phyloP scores from a whole-genome alignment of 2,113 vertebrate species.

The Halichoeres trimaculatus region DNA sequence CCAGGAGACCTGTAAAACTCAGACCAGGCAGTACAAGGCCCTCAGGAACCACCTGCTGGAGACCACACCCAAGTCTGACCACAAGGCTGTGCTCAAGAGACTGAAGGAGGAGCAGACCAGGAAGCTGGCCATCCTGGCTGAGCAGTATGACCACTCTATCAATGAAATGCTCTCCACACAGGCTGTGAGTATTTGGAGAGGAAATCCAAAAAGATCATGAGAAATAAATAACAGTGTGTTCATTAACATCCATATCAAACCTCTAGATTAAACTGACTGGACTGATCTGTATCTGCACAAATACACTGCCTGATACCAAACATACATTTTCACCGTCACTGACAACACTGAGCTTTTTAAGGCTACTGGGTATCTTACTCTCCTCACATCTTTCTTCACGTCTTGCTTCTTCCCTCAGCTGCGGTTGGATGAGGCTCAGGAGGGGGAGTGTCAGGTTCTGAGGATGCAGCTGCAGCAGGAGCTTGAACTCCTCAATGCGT shows the following conservation, averaged over 20 bases:
- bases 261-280: too few relatives aligned
- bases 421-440: slow-evolving; percentile 83
- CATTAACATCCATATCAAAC: too few relatives aligned
- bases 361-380: not conserved
- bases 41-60: slow-evolving; percentile 97
- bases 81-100: slow-evolving; percentile 98
- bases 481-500: slow-evolving; percentile 84
- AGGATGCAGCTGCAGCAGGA: slow-evolving; percentile 85
- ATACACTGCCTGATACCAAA: too few relatives aligned
- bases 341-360: not conserved
- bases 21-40: slow-evolving; percentile 98
- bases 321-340: too few relatives aligned
- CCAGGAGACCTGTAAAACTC: slow-evolving; percentile 98
- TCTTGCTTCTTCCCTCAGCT: slow-evolving; percentile 65
- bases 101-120: slow-evolving; percentile 99
- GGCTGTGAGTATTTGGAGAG: slow-evolving; percentile 87
- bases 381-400: not conserved
- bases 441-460: slow-evolving; percentile 82
- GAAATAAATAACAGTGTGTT: too few relatives aligned
- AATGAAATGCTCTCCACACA: slow-evolving; percentile 99
- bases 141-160: slow-evolving; percentile 99
- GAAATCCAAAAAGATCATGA: too few relatives aligned
- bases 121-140: slow-evolving; percentile 97
- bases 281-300: too few relatives aligned
- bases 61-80: slow-evolving; percentile 96